A percentile compares a stretch with the other conserved stretches of the same genome.
phyloP scores from a whole-genome alignment of 2,888 invertebrate species.

The Drosophila formosana region DNA sequence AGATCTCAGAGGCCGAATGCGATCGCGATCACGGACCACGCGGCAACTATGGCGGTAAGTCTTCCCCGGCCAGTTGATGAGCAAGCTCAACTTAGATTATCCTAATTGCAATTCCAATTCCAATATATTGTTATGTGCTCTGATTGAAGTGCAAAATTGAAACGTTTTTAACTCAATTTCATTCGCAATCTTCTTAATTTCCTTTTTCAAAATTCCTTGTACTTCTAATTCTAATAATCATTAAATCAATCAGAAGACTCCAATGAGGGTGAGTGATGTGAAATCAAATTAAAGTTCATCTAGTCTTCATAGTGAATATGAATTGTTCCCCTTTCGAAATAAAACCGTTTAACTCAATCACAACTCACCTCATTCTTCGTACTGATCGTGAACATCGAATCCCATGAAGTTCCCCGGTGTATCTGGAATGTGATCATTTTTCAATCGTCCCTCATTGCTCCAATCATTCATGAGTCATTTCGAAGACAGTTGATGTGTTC shows the following conservation, averaged over 20 bases:
- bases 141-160: constrained; percentile 37
- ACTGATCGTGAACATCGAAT: constrained; percentile 14
- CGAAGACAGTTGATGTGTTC: constrained; percentile 22
- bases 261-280: constrained; percentile 84
- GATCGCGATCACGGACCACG: constrained; percentile 93
- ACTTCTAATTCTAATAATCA: constrained; percentile 27
- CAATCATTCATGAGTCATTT: constrained; percentile 41
- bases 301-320: constrained; percentile 7
- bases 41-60: constrained; percentile 92
- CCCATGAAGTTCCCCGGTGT: constrained; percentile 15
- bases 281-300: constrained; percentile 40
- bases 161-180: constrained; percentile 61
- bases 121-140: constrained; percentile 9
- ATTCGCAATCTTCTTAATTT: constrained; percentile 58
- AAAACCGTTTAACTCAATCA: constrained; percentile 7
- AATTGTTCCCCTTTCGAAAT: constrained; percentile 15
- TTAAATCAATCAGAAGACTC: constrained; percentile 82
- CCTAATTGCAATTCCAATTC: not conserved
- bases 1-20: constrained; percentile 97
- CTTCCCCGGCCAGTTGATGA: not conserved
- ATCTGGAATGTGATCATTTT: constrained; percentile 16
- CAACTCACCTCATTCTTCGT: constrained; percentile 50
- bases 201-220: constrained; percentile 59
- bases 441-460: constrained; percentile 31
- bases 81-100: constrained; percentile 8